A percentile compares a stretch with the other conserved stretches of the same genome.
Conservation (phyloP, 2,113 vertebrate species). For the Theristicus caerulescens region DNA sequence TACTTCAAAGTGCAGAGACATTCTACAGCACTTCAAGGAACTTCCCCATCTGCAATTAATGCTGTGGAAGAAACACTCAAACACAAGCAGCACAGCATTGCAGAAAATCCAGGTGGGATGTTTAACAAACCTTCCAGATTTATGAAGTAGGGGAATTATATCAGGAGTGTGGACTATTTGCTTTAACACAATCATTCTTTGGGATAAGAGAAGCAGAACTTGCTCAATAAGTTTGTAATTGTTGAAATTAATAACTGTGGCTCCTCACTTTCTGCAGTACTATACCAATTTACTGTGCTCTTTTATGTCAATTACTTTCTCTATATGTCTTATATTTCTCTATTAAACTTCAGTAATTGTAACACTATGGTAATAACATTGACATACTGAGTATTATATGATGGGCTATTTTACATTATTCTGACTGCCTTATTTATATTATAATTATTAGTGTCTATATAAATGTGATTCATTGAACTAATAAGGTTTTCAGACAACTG, state of each 20-base stretch:
- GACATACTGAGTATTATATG: slow-evolving; percentile 33
- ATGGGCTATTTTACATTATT: slow-evolving; percentile 54
- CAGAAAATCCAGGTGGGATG: not conserved
- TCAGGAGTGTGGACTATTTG: not conserved
- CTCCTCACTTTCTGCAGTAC: slow-evolving; percentile 12
- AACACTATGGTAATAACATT: slow-evolving; percentile 39
- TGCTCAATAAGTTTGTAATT: slow-evolving; percentile 23
- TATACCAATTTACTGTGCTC: not conserved
- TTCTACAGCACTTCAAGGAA: not conserved
- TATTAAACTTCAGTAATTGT: slow-evolving; percentile 55
- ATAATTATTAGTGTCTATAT: slow-evolving; percentile 43
- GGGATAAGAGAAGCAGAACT: slow-evolving; percentile 13
- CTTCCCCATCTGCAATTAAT: not conserved
- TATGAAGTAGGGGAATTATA: not conserved
- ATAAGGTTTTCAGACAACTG: slow-evolving; percentile 48
- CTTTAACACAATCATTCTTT: not conserved
- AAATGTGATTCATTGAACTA: slow-evolving; percentile 55
- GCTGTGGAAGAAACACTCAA: not conserved
- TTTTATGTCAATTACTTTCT: slow-evolving; percentile 62
- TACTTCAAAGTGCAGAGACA: not conserved
- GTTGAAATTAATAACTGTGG: slow-evolving; percentile 6
- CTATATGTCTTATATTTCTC: slow-evolving; percentile 40
- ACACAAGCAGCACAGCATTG: not conserved
- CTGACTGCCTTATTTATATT: slow-evolving; percentile 45
- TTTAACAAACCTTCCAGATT: not conserved